Evolutionary conservation across 2,113 vertebrate species (phyloP), one percentile per base, ranked within the genome.

Genomic region (Puma concolor): DNA sequence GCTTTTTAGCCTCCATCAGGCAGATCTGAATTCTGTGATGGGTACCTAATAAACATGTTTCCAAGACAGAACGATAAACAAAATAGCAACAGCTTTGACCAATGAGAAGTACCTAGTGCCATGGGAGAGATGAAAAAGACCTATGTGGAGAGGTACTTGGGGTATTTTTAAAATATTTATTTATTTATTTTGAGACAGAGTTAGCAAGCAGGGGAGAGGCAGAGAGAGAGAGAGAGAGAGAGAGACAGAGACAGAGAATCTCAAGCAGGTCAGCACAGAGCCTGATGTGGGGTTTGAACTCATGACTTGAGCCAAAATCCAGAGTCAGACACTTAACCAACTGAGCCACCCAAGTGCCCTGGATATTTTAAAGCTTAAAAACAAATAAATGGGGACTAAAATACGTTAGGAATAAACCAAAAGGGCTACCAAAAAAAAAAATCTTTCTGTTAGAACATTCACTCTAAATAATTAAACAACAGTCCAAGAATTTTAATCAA

Each of bases 391-490:
- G 15, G 44, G 41, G n/a, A 41, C 54, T 95, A 82, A 91, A 89
- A 33, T 41, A 88, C 36, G 63, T 44, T 52, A 93, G 50, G 52
- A 95, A 69, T 64, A 83, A 95, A 36, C 16, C 50, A 67, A 95
- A 92, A 86, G 74, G 84, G 14, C 77, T 76, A 64, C 25, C 86
- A 71, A 94, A 41, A 90, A 16, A 96, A 95, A 12, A 54, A 6
- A 71, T 84, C 71, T 54, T 95, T 95, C 44, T 74, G 72, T 88
- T 74, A 77, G 83, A 92, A 57, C 41, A 66, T 7, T 80, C 19
- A 13, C 71, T 90, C 92, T 97, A 97, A 97, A 98, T 96, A 98
- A 97, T 97, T 97, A 95, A 97, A 95, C 95, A 94, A 93, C 1
- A 96, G 63, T 84, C 63, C 21, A 74, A 96, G 88, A 94, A 95